Conservation (phyloP, 2,797 vertebrate species). For the Ambastaia sidthimunki region DNA sequence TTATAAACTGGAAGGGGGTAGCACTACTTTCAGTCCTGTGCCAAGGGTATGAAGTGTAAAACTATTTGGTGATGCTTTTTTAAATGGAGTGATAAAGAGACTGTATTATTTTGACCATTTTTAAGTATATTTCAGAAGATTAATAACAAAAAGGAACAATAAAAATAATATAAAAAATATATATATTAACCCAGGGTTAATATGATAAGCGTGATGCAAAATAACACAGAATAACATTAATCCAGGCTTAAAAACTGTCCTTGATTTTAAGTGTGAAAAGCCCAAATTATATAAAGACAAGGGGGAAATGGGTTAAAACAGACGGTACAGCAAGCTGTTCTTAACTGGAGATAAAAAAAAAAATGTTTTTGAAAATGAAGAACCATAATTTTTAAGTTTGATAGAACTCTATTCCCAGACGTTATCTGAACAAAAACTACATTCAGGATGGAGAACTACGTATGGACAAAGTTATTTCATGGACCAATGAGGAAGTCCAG, state of each 20-base stretch:
- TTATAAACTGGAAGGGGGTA: background rate
- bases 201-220: background rate
- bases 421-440: slow-evolving; percentile 1
- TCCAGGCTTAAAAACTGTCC: background rate
- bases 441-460: background rate
- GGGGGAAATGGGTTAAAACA: background rate
- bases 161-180: background rate
- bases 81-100: background rate
- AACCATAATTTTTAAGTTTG: background rate
- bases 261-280: slow-evolving; percentile 28
- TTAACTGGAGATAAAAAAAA: background rate
- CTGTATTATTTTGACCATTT: slow-evolving; percentile 1
- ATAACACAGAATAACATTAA: background rate
- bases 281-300: background rate
- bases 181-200: background rate
- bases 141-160: background rate
- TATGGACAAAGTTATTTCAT: slow-evolving; percentile 6
- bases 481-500: slow-evolving; percentile 22
- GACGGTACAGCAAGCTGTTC: background rate
- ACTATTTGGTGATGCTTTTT: background rate
- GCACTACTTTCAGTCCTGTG: background rate
- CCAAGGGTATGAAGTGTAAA: background rate
- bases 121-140: background rate
- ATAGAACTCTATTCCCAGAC: background rate
- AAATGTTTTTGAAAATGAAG: background rate